phyloP scores from a whole-genome alignment of 2,888 invertebrate species.

The Melanargia galathea region DNA sequence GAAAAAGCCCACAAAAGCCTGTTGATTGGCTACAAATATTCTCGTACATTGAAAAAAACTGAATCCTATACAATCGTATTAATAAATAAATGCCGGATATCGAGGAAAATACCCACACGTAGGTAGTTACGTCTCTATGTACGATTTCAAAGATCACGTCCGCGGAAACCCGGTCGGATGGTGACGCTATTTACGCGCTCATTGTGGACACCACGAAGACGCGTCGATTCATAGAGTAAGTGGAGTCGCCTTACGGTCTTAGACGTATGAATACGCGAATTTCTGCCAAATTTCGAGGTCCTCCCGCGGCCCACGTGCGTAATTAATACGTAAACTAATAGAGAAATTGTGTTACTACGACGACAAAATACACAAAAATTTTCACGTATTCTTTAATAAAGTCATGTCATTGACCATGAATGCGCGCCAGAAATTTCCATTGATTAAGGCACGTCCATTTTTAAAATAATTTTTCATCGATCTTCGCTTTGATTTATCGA shows the following conservation, averaged over 20 bases:
- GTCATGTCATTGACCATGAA: too few species aligned
- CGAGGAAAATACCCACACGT: conserved; percentile 1
- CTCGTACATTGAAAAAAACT: neutral
- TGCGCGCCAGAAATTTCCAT: too few species aligned
- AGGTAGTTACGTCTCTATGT: neutral
- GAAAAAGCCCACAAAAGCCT: neutral
- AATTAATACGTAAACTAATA: too few species aligned
- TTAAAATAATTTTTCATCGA: too few species aligned
- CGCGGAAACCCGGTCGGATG: conserved; percentile 6
- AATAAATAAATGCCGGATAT: conserved; percentile 17
- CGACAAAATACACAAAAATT: too few species aligned
- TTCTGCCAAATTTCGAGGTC: too few species aligned
- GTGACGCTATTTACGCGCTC: conserved; percentile 17
- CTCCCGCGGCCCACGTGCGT: too few species aligned
- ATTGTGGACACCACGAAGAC: conserved; percentile 22
- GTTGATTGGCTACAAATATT: neutral
- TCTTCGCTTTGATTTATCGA: conserved; percentile 25
- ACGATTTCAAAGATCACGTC: conserved; percentile 12
- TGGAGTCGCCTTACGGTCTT: too few species aligned
- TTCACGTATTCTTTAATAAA: too few species aligned
- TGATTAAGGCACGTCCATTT: too few species aligned
- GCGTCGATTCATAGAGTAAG: conserved; percentile 20
- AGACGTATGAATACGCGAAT: too few species aligned
- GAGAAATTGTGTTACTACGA: too few species aligned
- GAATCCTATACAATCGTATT: neutral